These are phyloP conservation scores for Philypnodon macrostomus DNA, from an alignment of 2,797 vertebrate species.

Conservation along the genomic window DNA sequence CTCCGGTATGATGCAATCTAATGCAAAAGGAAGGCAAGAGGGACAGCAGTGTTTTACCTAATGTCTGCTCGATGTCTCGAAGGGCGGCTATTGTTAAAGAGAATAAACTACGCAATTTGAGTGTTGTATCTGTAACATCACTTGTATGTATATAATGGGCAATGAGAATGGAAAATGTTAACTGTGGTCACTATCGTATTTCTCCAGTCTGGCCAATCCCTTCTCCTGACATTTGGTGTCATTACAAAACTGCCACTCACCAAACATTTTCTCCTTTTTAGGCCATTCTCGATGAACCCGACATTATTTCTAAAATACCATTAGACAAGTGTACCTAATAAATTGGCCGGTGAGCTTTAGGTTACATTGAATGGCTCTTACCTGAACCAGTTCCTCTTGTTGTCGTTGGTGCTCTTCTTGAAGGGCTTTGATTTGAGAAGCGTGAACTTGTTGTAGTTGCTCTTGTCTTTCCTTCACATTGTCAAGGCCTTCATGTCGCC, in stretches of 20 bases:
- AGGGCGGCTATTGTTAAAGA: neutral
- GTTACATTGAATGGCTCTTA: slow-evolving; percentile 34
- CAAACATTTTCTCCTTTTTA: no score
- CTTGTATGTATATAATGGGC: neutral
- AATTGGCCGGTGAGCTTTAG: no score
- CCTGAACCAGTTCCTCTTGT: slow-evolving; percentile 70
- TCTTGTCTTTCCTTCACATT: slow-evolving; percentile 36
- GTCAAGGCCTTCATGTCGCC: slow-evolving; percentile 4
- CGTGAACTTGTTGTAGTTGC: slow-evolving; percentile 50
- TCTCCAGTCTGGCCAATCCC: no score
- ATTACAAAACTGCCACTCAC: no score
- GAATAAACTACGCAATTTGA: neutral
- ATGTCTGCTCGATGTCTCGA: slow-evolving; percentile 8
- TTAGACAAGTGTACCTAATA: no score
- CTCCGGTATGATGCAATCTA: slow-evolving; percentile 60
- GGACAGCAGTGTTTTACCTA: slow-evolving; percentile 25
- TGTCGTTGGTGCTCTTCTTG: slow-evolving; percentile 64
- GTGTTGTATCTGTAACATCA: no score
- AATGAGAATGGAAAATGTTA: no score
- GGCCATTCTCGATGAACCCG: no score
- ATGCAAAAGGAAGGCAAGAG: slow-evolving; percentile 47
- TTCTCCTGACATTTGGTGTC: no score
- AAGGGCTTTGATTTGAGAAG: slow-evolving; percentile 59
- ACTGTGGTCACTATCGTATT: no score
- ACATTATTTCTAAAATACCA: no score